phyloP scores from a whole-genome alignment of 2,113 vertebrate genomes.

The Pterocles burchelli region DNA sequence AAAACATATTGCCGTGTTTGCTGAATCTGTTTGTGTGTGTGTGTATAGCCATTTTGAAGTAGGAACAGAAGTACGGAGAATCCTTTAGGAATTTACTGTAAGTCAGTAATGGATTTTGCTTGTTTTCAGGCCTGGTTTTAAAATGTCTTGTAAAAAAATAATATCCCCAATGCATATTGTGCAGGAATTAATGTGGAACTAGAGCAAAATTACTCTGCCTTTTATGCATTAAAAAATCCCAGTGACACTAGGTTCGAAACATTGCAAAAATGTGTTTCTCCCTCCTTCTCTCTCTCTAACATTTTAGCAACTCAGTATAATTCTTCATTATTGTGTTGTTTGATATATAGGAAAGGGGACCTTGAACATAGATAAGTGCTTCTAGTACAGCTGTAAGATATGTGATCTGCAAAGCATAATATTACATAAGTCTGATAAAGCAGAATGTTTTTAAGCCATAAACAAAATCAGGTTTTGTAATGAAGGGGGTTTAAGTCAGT shows the following conservation, averaged over 20 bases:
- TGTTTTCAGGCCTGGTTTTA: constrained; percentile 63
- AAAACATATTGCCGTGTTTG: constrained; percentile 38
- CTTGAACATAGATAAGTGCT: neutral
- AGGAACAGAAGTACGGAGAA: constrained; percentile 52
- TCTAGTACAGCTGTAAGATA: constrained; percentile 3
- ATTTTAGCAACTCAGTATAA: constrained; percentile 41
- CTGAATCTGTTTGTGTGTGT: constrained; percentile 1
- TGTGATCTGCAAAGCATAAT: constrained; percentile 12
- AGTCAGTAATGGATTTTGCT: constrained; percentile 74
- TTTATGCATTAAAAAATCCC: constrained; percentile 54
- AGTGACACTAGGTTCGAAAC: constrained; percentile 53
- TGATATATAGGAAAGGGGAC: constrained; percentile 21
- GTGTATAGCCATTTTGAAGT: constrained; percentile 37
- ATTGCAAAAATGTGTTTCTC: constrained; percentile 43
- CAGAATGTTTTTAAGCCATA: constrained; percentile 19
- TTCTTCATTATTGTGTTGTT: constrained; percentile 27
- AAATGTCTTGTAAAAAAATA: constrained; percentile 70
- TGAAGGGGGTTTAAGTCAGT: neutral
- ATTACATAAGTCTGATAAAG: constrained; percentile 32
- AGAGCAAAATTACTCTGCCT: constrained; percentile 63
- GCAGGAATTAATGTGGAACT: constrained; percentile 63
- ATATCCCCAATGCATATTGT: constrained; percentile 67
- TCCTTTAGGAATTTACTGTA: constrained; percentile 72
- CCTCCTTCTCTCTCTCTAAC: neutral
- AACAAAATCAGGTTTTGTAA: neutral